These are phyloP conservation scores for Coremacera marginata DNA, from an alignment of 2,888 invertebrate species.

Conservation along the genomic window DNA sequence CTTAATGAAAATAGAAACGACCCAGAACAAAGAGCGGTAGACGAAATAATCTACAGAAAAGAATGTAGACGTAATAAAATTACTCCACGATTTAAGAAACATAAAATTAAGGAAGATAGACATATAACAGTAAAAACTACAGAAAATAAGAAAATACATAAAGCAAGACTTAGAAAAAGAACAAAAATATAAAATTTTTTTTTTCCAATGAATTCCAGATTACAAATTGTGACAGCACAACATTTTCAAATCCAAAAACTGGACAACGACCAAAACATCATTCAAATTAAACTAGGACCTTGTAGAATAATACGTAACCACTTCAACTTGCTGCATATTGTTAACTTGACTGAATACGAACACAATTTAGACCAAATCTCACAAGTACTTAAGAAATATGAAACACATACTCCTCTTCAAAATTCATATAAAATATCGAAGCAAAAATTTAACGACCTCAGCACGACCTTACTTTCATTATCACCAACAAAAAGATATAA, in stretches of 20 bases:
- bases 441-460: too few relatives aligned
- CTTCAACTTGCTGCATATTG: too few relatives aligned
- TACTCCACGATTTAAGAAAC: constrained; percentile 15
- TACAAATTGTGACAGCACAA: too few relatives aligned
- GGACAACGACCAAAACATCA: not conserved
- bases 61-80: constrained; percentile 40
- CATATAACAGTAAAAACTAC: constrained; percentile 36
- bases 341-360: too few relatives aligned
- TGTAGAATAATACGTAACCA: not conserved
- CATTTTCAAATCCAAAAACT: not conserved
- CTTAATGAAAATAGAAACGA: constrained; percentile 39
- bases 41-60: constrained; percentile 39
- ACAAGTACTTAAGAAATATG: too few relatives aligned
- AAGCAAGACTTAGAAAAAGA: constrained; percentile 35
- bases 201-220: not conserved
- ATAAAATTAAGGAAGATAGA: constrained; percentile 29
- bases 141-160: constrained; percentile 43
- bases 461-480: too few relatives aligned
- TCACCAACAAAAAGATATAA: too few relatives aligned
- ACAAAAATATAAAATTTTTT: not conserved
- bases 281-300: not conserved
- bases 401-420: too few relatives aligned
- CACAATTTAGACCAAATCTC: too few relatives aligned
- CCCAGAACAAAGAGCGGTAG: constrained; percentile 1
- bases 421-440: too few relatives aligned